A percentile compares a stretch with the other conserved stretches of the same genome.
These are phyloP conservation scores for Yponomeuta plumbellus DNA, from an alignment of 2,888 invertebrate genomes.

Conservation along the genomic window DNA sequence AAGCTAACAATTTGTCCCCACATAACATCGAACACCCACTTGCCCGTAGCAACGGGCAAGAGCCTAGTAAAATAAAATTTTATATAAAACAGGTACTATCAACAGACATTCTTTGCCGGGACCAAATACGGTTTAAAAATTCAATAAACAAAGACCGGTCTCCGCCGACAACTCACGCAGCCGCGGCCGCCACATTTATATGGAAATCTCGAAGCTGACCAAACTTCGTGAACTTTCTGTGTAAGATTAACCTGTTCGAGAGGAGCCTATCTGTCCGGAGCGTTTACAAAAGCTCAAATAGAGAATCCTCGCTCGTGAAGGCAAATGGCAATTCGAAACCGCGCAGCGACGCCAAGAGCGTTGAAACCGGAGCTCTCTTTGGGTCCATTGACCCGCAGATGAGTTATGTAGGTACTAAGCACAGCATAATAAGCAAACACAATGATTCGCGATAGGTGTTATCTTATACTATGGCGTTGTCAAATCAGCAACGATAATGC, in stretches of 20 bases:
- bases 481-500: not conserved
- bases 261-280: conserved; percentile 7
- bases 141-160: conserved; percentile 50
- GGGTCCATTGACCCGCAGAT: not conserved
- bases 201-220: conserved; percentile 37
- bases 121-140: conserved; percentile 31
- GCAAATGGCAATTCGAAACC: conserved; percentile 2
- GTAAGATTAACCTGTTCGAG: conserved; percentile 28
- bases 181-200: conserved; percentile 39
- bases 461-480: not conserved
- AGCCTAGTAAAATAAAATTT: not conserved
- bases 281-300: not conserved
- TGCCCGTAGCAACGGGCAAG: not conserved
- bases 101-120: conserved; percentile 14
- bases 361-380: not conserved
- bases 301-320: conserved; percentile 8
- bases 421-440: not conserved
- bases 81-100: conserved; percentile 5
- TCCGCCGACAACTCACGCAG: conserved; percentile 32
- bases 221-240: conserved; percentile 27
- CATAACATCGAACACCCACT: not conserved
- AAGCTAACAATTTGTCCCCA: not conserved
- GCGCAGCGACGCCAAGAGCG: not conserved
- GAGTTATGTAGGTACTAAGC: not conserved
- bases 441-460: not conserved